These are phyloP conservation scores for Aelia acuminata DNA, from an alignment of 2,888 invertebrate species.

Conservation along the genomic window DNA sequence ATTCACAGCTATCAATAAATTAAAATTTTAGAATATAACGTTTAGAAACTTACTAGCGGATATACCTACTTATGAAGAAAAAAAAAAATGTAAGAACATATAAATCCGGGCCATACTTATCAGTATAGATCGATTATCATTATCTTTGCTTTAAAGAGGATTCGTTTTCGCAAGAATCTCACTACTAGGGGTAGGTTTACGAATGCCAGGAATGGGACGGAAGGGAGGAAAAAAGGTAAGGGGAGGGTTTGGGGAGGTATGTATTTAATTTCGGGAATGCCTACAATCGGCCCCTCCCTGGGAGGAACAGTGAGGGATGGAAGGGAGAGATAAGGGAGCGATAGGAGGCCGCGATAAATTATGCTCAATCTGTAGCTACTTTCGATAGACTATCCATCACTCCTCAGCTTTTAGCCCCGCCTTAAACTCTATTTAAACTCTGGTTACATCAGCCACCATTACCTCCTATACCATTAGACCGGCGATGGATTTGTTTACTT, in stretches of 20 bases:
- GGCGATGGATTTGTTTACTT: background rate
- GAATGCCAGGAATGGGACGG: too few species aligned
- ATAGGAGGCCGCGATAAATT: background rate
- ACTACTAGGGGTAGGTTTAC: background rate
- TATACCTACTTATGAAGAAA: too few species aligned
- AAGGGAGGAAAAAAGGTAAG: too few species aligned
- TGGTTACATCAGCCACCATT: background rate
- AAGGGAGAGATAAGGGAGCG: background rate
- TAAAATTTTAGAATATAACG: too few species aligned
- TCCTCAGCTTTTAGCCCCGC: background rate
- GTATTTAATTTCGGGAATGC: background rate
- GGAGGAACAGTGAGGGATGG: background rate
- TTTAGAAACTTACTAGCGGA: too few species aligned
- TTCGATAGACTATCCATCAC: background rate
- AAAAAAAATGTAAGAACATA: too few species aligned
- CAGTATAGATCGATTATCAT: background rate
- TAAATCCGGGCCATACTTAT: too few species aligned
- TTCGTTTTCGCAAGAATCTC: background rate
- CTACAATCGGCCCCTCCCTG: background rate
- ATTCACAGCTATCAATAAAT: too few species aligned
- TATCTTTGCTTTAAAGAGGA: background rate
- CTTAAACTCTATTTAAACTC: conserved; percentile 20
- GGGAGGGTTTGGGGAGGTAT: background rate
- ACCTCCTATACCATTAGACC: background rate
- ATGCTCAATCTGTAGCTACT: background rate